Percentiles rank a stretch among this genome's conserved stretches.
phyloP scores from a whole-genome alignment of 2,888 invertebrate species.

The Leucoma salicis region DNA sequence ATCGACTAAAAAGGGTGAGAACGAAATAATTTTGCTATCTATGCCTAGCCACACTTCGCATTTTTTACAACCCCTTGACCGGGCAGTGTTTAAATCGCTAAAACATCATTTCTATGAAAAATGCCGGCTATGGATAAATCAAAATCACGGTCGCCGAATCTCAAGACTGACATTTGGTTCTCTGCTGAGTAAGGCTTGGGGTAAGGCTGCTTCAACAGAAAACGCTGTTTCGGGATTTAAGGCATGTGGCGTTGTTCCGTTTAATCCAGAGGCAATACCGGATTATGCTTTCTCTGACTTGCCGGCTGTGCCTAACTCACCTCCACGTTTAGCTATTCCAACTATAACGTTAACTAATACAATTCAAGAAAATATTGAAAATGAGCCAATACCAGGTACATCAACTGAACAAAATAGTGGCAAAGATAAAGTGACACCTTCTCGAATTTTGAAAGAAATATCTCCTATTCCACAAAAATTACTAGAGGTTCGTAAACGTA shows the following conservation, averaged over 20 bases:
- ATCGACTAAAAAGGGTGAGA: constrained; percentile 39
- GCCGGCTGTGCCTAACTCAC: too few species aligned
- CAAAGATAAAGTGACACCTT: too few species aligned
- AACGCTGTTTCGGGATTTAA: constrained; percentile 29
- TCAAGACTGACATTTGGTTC: constrained; percentile 17
- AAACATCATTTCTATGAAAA: constrained; percentile 24
- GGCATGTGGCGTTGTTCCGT: constrained; percentile 32
- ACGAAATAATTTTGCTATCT: constrained; percentile 24
- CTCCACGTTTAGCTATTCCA: too few species aligned
- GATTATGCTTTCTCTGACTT: too few species aligned
- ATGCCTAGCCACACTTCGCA: constrained; percentile 24
- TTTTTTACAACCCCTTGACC: constrained; percentile 22
- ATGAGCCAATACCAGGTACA: too few species aligned
- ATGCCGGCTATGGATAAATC: constrained; percentile 12
- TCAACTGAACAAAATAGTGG: too few species aligned
- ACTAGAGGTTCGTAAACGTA: too few species aligned
- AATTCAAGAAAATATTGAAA: too few species aligned
- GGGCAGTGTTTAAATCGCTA: constrained; percentile 30
- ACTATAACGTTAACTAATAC: too few species aligned
- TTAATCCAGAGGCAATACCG: constrained; percentile 19
- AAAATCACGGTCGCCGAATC: constrained; percentile 16
- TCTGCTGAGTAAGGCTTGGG: constrained; percentile 16
- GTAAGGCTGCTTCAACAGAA: constrained; percentile 13
- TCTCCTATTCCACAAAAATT: neutral
- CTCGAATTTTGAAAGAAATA: too few species aligned